Evolutionary conservation across 1,140 invertebrate species (phyloP).

Genomic region (Ceratina calcarata): DNA sequence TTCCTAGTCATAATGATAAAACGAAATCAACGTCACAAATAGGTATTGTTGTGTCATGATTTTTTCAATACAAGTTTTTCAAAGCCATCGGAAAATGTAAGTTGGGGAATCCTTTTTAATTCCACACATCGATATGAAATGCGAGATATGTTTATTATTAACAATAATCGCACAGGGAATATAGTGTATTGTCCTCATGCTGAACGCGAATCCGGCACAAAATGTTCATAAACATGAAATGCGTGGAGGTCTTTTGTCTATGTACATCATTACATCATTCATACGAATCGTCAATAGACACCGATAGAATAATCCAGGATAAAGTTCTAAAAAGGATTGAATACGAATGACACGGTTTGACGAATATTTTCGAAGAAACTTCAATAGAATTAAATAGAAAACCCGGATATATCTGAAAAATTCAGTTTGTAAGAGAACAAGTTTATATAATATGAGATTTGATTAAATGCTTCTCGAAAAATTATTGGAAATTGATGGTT

Average conservation of each 20-base stretch:
- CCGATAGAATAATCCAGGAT: not conserved
- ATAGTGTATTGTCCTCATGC: not conserved
- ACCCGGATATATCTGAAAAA: too few relatives aligned
- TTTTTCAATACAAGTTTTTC: too few relatives aligned
- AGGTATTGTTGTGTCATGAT: too few relatives aligned
- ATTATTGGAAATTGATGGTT: too few relatives aligned
- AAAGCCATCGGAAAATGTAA: not conserved
- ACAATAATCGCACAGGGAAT: slow-evolving; percentile 11
- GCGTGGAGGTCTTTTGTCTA: not conserved
- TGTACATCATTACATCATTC: not conserved
- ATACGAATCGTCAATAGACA: not conserved
- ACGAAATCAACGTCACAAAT: too few relatives aligned
- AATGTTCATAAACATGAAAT: slow-evolving; percentile 2
- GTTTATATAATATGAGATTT: too few relatives aligned
- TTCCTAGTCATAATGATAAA: too few relatives aligned
- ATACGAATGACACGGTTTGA: not conserved
- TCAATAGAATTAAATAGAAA: too few relatives aligned
- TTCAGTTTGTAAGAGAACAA: too few relatives aligned
- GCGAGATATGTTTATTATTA: not conserved
- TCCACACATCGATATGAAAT: not conserved
- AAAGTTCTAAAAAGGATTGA: not conserved
- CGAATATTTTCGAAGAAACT: too few relatives aligned
- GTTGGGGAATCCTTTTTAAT: not conserved
- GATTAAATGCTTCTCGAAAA: too few relatives aligned
- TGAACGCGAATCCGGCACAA: not conserved